Conservation (phyloP, 1,140 invertebrate genomes). For the Megathymus violae region DNA sequence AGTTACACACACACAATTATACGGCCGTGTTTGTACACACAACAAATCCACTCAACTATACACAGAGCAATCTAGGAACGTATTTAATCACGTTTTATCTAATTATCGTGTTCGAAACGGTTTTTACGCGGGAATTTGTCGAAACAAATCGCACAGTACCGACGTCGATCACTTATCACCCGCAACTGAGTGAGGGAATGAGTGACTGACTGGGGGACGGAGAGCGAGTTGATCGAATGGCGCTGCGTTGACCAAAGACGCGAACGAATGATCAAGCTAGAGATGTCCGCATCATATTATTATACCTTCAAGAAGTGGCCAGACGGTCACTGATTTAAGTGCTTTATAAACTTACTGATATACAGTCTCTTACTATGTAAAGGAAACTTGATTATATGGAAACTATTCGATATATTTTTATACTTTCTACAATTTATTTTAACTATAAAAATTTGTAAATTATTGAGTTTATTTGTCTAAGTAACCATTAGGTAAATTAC, state of each 20-base stretch:
- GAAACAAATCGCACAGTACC: conserved; percentile 45
- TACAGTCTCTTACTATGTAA: conserved; percentile 2
- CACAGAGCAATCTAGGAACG: conserved; percentile 54
- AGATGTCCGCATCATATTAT: background rate
- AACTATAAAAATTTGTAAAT: too few relatives aligned
- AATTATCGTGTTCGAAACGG: conserved; percentile 53
- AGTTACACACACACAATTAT: conserved; percentile 64
- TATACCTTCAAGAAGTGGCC: too few relatives aligned
- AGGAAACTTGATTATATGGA: conserved; percentile 9
- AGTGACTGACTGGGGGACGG: conserved; percentile 46
- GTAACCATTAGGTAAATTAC: too few relatives aligned
- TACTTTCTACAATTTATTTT: too few relatives aligned
- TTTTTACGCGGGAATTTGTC: conserved; percentile 55
- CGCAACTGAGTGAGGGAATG: conserved; percentile 55
- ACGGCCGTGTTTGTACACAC: conserved; percentile 47
- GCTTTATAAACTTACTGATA: background rate
- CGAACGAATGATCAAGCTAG: conserved; percentile 39
- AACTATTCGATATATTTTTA: too few relatives aligned
- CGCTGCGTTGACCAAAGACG: conserved; percentile 48
- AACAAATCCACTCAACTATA: conserved; percentile 62
- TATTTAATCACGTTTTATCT: conserved; percentile 59
- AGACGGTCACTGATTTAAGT: too few relatives aligned
- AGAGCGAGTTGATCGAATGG: conserved; percentile 45
- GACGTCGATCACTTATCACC: conserved; percentile 57
- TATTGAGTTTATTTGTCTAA: too few relatives aligned